phyloP scores from a whole-genome alignment of 35 echinoderm and acorn worm species.

The Hemicentrotus pulcherrimus region DNA sequence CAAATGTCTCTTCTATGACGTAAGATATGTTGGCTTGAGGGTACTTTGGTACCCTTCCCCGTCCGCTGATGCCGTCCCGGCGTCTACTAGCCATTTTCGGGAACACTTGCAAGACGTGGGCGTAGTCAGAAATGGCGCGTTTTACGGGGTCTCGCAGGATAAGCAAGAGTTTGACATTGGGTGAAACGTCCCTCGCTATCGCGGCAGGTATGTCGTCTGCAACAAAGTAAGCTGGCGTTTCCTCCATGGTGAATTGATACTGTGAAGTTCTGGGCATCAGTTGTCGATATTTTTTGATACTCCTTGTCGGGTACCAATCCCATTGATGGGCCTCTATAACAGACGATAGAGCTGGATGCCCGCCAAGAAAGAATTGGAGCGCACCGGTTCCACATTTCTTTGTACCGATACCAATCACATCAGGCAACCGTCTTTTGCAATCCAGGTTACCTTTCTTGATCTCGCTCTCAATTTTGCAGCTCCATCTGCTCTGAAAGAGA shows the following conservation, averaged over 20 bases:
- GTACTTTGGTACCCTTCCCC: background rate
- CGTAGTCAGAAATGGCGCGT: slow-evolving; percentile 58
- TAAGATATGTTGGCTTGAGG: background rate
- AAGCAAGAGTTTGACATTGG: slow-evolving; percentile 26
- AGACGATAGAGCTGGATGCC: slow-evolving; percentile 33
- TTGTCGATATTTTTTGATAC: slow-evolving; percentile 9
- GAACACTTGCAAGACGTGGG: background rate
- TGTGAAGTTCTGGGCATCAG: slow-evolving; percentile 36
- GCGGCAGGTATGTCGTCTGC: background rate
- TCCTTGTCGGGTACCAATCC: background rate
- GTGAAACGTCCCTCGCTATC: background rate
- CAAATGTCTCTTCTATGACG: slow-evolving; percentile 15
- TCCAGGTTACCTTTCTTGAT: background rate
- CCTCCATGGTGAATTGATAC: slow-evolving; percentile 46
- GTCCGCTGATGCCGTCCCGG: background rate
- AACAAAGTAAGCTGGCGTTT: slow-evolving; percentile 51
- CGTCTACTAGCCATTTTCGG: background rate
- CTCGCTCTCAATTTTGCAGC: too few relatives aligned
- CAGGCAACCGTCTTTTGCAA: slow-evolving; percentile 36
- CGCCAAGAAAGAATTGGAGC: slow-evolving; percentile 29
- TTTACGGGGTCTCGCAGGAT: slow-evolving; percentile 54
- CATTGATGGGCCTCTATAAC: slow-evolving; percentile 20
- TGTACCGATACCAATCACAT: slow-evolving; percentile 42
- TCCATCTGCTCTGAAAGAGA: too few relatives aligned
- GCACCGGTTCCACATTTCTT: slow-evolving; percentile 55